Evolutionary conservation across 2,113 vertebrate species (phyloP).

Genomic region (Pluvialis apricaria): DNA sequence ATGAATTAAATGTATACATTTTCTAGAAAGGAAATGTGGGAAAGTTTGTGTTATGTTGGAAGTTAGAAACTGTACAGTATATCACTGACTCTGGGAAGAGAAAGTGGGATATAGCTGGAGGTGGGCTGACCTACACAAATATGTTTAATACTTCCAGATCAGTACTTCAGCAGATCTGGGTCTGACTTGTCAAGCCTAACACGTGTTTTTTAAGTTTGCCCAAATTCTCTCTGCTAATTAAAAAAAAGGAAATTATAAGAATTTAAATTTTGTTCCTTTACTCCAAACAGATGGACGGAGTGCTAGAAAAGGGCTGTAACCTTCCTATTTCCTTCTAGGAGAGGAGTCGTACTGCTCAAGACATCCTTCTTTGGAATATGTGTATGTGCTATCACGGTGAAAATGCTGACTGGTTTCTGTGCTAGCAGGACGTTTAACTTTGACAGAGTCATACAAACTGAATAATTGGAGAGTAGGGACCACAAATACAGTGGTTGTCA

Average conservation of each 20-base stretch:
- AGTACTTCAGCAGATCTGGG: background rate
- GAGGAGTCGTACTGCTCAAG: background rate
- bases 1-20: background rate
- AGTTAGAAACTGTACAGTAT: background rate
- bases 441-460: background rate
- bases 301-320: background rate
- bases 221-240: background rate
- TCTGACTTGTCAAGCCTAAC: background rate
- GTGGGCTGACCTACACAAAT: background rate
- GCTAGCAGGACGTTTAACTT: background rate
- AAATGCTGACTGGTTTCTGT: background rate
- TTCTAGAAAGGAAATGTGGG: background rate
- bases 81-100: background rate
- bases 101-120: background rate
- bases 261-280: background rate
- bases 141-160: background rate
- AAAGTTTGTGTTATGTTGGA: background rate
- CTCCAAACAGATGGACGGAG: background rate
- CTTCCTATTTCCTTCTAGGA: background rate
- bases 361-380: background rate
- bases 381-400: fast-evolving
- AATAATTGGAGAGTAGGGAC: background rate
- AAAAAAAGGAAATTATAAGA: background rate
- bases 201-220: background rate
- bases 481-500: background rate